phyloP scores from a whole-genome alignment of 2,888 invertebrate genomes.

The Lepidochitona cinerea region DNA sequence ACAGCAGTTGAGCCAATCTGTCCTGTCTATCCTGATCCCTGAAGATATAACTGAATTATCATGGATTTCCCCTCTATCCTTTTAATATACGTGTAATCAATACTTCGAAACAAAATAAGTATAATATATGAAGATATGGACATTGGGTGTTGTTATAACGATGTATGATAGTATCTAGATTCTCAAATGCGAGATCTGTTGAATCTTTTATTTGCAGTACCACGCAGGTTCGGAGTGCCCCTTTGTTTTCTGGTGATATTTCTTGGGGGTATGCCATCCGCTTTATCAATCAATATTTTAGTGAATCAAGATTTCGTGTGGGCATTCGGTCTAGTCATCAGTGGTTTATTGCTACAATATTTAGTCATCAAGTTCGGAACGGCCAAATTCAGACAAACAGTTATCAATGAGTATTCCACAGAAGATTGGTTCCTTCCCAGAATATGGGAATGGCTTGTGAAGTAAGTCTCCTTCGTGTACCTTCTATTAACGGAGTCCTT shows the following conservation, averaged over 20 bases:
- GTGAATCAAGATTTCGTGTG: constrained; percentile 67
- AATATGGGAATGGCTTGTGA: constrained; percentile 55
- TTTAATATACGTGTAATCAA: too few relatives aligned
- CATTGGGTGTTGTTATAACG: too few relatives aligned
- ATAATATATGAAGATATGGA: too few relatives aligned
- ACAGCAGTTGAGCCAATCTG: too few relatives aligned
- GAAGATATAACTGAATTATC: too few relatives aligned
- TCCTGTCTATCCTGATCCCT: too few relatives aligned
- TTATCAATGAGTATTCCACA: constrained; percentile 52
- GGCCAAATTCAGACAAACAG: constrained; percentile 37
- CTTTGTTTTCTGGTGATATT: constrained; percentile 42
- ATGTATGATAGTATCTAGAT: too few relatives aligned
- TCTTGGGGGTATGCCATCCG: constrained; percentile 53
- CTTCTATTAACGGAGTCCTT: too few relatives aligned
- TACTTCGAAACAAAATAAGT: too few relatives aligned
- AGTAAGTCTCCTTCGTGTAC: constrained; percentile 39
- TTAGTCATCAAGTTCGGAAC: constrained; percentile 56
- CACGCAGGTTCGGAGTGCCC: constrained; percentile 46
- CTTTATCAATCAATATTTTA: constrained; percentile 50
- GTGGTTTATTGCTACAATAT: constrained; percentile 53
- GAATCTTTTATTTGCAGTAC: constrained; percentile 40
- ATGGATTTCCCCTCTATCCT: too few relatives aligned
- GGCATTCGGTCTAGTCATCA: constrained; percentile 62
- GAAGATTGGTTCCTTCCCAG: constrained; percentile 57
- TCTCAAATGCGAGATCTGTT: too few relatives aligned